Conservation (phyloP, 2,888 invertebrate genomes). For the Apotomis turbidana region DNA sequence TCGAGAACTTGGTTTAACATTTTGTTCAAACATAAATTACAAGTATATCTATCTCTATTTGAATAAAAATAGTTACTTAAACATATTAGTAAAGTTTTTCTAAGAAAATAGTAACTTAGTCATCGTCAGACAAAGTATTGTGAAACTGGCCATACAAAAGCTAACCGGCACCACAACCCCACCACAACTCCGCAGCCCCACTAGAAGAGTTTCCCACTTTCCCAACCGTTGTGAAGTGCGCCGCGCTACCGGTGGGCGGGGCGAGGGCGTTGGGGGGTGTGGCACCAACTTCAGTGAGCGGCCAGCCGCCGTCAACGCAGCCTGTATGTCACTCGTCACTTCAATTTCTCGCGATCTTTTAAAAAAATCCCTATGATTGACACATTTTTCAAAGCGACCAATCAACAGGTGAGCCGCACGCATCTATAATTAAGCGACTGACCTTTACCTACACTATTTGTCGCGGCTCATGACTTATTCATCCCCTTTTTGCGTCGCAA, state of each 20-base stretch:
- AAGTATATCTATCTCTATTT: too few relatives aligned
- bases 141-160: slow-evolving; percentile 23
- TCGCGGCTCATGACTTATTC: slow-evolving; percentile 78
- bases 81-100: background rate
- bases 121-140: slow-evolving; percentile 9
- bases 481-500: slow-evolving; percentile 71
- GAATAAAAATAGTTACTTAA: too few relatives aligned
- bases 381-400: slow-evolving; percentile 52
- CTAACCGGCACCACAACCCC: slow-evolving; percentile 42
- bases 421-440: slow-evolving; percentile 73
- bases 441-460: slow-evolving; percentile 79
- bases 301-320: slow-evolving; percentile 43
- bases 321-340: slow-evolving; percentile 54
- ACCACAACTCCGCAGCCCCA: slow-evolving; percentile 55
- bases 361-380: slow-evolving; percentile 36
- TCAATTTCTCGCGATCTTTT: slow-evolving; percentile 57
- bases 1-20: too few relatives aligned
- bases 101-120: background rate
- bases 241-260: slow-evolving; percentile 67
- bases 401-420: slow-evolving; percentile 67
- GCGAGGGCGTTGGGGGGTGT: slow-evolving; percentile 65
- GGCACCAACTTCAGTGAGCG: slow-evolving; percentile 55
- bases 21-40: too few relatives aligned
- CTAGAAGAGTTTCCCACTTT: slow-evolving; percentile 73
- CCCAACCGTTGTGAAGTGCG: slow-evolving; percentile 71